Evolutionary conservation across 1,140 invertebrate species (phyloP), one percentile per base, ranked within the genome.

Genomic region (Coptotermes formosanus): DNA sequence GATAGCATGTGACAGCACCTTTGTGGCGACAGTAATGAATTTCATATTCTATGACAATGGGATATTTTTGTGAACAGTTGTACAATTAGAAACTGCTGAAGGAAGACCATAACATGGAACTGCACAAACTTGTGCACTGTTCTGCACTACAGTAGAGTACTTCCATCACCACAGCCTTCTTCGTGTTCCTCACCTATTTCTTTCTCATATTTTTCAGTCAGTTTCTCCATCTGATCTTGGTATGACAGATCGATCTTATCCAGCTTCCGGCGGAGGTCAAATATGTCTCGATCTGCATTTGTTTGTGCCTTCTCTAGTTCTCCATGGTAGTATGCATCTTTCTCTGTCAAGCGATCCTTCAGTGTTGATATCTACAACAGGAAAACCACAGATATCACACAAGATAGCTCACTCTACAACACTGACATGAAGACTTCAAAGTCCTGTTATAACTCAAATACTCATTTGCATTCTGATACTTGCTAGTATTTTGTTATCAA

Each of bases 181-280:
- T 55, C 19, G 6, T 55, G 52, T 55, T 55, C 19, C 52, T 75
- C 89, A 94, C 94, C 92, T 88, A 95, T 88, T 90, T 95, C 92
- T 88, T 92, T 90, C 86, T 92, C 91, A 89, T 94, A 92, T 85
- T 93, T 89, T 45, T 92, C 89, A 38, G 91, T 89, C 87, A 95
- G 89, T 88, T 93, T 92, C 88, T 95, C 93, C 82, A 93, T 91
- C 89, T 92, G 90, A 45, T 93, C 92, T 85, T 93, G 91, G 88
- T 92, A 92, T 9, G 90, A 89, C 88, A 93, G 91, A 87, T 92
- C 92, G n/a, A 92, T 89, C 88, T 93, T 93, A 86, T 93, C 92
- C 86, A 94, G 90, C 87, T 93, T 91, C 87, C 93, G 89, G 88
- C 92, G 89, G 21, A 93, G 89, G 82, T 93, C 93, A 87, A 93